Conservation (phyloP, 2,797 vertebrate genomes). For the Manis pentadactyla region DNA sequence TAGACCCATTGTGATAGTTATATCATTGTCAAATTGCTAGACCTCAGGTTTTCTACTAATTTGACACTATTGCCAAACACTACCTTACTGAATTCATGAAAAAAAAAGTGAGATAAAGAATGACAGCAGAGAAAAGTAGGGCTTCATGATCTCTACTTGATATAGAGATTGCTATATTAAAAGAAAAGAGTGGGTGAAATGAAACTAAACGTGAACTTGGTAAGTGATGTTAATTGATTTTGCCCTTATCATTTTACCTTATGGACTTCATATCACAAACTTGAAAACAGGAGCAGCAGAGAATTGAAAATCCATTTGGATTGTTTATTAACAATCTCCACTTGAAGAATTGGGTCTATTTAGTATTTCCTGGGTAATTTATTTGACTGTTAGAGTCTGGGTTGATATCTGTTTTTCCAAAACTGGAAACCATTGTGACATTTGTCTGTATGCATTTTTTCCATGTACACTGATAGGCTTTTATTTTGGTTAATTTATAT, state of each 20-base stretch:
- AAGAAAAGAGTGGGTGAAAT: neutral
- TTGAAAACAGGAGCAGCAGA: slow-evolving; percentile 7
- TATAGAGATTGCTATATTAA: slow-evolving; percentile 48
- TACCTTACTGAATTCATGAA: slow-evolving; percentile 77
- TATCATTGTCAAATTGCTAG: slow-evolving; percentile 85
- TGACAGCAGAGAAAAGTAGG: slow-evolving; percentile 53
- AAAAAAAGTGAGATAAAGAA: slow-evolving; percentile 76
- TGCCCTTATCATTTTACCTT: neutral
- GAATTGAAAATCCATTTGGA: neutral
- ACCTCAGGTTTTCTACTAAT: slow-evolving; percentile 83
- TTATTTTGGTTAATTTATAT: slow-evolving; percentile 32
- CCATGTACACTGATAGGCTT: neutral
- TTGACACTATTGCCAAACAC: slow-evolving; percentile 81
- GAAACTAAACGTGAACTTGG: slow-evolving; percentile 21
- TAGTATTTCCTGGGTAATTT: neutral
- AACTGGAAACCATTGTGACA: neutral
- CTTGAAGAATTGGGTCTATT: neutral
- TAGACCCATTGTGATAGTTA: slow-evolving; percentile 83
- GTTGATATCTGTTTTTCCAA: neutral
- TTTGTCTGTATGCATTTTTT: neutral
- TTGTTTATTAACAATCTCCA: neutral
- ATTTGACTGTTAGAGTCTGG: neutral
- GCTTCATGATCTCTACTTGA: slow-evolving; percentile 69
- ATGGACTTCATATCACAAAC: slow-evolving; percentile 52
- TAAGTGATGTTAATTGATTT: slow-evolving; percentile 72